Evolutionary conservation across 2,113 vertebrate genomes (phyloP).

Genomic region (Thamnophis sirtalis): DNA sequence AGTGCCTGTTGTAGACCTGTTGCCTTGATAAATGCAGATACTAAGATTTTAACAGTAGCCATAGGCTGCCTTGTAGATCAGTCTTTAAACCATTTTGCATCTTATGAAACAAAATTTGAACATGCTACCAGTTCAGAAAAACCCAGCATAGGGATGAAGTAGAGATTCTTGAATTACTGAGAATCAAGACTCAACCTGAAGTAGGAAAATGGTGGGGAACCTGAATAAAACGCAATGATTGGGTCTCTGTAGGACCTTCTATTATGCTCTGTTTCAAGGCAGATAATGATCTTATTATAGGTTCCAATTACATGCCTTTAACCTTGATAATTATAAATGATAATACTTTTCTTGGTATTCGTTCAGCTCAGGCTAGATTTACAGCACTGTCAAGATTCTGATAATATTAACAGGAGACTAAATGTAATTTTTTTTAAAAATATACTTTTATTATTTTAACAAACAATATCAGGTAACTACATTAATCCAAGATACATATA

Average conservation of each 20-base stretch:
- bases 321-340: neutral
- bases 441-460: neutral
- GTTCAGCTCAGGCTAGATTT: neutral
- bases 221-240: neutral
- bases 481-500: neutral
- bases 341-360: neutral
- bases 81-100: neutral
- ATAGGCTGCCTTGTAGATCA: neutral
- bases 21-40: neutral
- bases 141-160: neutral
- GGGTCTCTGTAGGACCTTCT: neutral
- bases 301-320: neutral
- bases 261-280: neutral
- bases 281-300: neutral
- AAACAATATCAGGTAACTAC: neutral
- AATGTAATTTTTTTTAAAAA: neutral
- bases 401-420: neutral
- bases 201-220: neutral
- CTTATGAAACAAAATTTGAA: neutral
- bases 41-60: neutral
- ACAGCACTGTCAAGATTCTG: neutral
- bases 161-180: neutral
- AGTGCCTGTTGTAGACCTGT: neutral
- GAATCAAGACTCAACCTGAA: neutral
- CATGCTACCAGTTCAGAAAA: neutral